Base-by-base conservation (phyloP, 2,888 invertebrate genomes). In the Eugnorisma glareosa region DNA sequence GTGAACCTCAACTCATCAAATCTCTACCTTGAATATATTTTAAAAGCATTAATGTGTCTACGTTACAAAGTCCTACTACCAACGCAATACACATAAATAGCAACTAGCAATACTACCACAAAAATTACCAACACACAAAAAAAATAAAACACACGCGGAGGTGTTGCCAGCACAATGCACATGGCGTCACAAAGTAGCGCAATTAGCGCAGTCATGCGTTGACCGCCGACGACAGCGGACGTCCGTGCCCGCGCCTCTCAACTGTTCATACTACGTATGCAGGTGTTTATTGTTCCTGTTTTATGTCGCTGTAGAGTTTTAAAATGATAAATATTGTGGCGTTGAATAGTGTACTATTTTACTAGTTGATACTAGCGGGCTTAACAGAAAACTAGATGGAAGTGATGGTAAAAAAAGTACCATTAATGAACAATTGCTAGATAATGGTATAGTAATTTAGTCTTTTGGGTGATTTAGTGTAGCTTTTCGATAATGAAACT, bases 131-230 rank as follows among this genome's bases (percentile, higher is more conserved):
- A 45, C 66, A 43, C 43, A 70, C 61, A 78, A 73, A 75, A 75
- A 68, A 77, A 48, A 57, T 21, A 18, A 66, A 61, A 78, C 68
- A 70, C 64, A 72, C 71, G 51, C 10, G 8, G 70, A 83, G 84
- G 69, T 82, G 82, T 77, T 78, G 82, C 87, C 67, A 81, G 67
- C 66, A 73, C 68, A 82, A 75, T 67, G 76, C 73, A 86, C 87
- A 83, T 75, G 45, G 67, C 70, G 73, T 80, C 76, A 82, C 73
- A 90, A 89, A 93, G 91, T 93, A 86, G 92, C 82, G 88, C 90
- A 91, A 93, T 93, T 91, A 93, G 87, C 43, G 87, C 91, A 89
- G 86, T 88, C 89, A 87, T 86, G 90, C 89, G 89, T 82, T 83
- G 88, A 79, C 87, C 88, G 84, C 84, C 77, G 80, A 45, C 81